Evolutionary conservation across 1,140 invertebrate genomes (phyloP), one percentile per base, ranked within the genome.

Genomic region (Aplysia californica): DNA sequence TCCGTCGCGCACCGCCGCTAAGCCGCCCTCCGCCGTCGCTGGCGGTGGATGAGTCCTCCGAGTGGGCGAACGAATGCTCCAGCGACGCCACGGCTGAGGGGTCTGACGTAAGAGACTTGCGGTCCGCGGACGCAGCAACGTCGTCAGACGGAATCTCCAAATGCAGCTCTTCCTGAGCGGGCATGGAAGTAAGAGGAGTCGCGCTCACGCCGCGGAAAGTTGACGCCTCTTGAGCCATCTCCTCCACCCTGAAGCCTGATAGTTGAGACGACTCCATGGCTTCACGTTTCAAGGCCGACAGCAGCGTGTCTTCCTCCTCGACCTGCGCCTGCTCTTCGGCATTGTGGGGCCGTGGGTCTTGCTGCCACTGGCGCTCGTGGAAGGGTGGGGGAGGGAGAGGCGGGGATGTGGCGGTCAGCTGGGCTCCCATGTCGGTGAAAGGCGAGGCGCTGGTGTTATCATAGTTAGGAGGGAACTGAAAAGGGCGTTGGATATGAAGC

Each of bases 11-110:
- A 20, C 70, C 66, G 38, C 66, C 71, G 41, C 68, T 78, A 71
- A 74, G 58, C 36, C 35, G 26, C 26, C 10, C 44, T n/a, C 44
- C 44, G 72, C 67, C 68, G 70, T 82, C 66, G 35, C 65, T 50
- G 68, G 78, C 76, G 71, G 78, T 71, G 68, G 78, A 67, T 39
- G 76, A 75, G 73, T 67, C 44, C 20, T 68, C 75, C 20, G 73
- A 77, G 5, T 35, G 20, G n/a, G 26, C n/a, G 3, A 39, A 61
- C n/a, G 58, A 50, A n/a, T 35, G 58, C 59, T 50, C 72, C 6
- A n/a, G 41, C 23, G 72, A 75, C 26, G 26, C 6, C 6, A 26
- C 39, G n/a, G 39, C 18, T 18, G 69, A 39, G 10, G 41, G 59
- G 15, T 66, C 73, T 1, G 73, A 76, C n/a, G 59, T 59, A 0